A percentile compares a stretch with the other conserved stretches of the same genome.
Conservation (phyloP, 2,797 vertebrate species). For the Lophius americanus region DNA sequence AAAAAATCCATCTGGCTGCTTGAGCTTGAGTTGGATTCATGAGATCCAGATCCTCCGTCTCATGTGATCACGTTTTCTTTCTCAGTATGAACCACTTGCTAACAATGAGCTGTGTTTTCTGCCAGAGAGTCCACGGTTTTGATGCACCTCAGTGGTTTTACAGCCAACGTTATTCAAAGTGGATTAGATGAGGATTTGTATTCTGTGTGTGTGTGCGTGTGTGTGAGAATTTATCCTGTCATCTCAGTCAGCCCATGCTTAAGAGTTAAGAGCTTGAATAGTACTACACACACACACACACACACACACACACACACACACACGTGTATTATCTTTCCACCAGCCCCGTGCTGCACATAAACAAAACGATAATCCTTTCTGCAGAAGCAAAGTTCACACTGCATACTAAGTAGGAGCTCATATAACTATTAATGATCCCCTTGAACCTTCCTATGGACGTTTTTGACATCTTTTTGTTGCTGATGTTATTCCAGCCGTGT, state of each 20-base stretch:
- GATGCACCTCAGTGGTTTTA: constrained; percentile 29
- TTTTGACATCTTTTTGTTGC: too few species aligned
- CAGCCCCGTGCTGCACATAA: neutral
- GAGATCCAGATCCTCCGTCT: too few species aligned
- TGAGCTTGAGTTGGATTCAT: too few species aligned
- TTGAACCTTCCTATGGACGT: too few species aligned
- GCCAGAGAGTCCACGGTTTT: neutral
- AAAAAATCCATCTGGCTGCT: too few species aligned
- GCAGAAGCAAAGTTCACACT: constrained; percentile 19
- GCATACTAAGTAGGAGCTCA: too few species aligned
- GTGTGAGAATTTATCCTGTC: constrained; percentile 6
- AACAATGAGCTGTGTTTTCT: neutral
- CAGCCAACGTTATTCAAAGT: constrained; percentile 24
- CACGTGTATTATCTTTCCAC: neutral
- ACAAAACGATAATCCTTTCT: constrained; percentile 33
- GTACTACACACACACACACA: neutral
- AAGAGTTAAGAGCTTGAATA: neutral
- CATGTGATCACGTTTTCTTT: too few species aligned
- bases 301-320: neutral
- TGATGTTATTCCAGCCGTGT: too few species aligned
- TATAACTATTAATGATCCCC: too few species aligned
- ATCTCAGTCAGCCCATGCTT: constrained; percentile 8
- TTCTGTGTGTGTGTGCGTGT: constrained; percentile 4
- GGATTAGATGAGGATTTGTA: constrained; percentile 62
- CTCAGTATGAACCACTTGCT: too few species aligned